phyloP scores from a whole-genome alignment of 2,797 vertebrate species.

The Paedocypris micromegethes region DNA sequence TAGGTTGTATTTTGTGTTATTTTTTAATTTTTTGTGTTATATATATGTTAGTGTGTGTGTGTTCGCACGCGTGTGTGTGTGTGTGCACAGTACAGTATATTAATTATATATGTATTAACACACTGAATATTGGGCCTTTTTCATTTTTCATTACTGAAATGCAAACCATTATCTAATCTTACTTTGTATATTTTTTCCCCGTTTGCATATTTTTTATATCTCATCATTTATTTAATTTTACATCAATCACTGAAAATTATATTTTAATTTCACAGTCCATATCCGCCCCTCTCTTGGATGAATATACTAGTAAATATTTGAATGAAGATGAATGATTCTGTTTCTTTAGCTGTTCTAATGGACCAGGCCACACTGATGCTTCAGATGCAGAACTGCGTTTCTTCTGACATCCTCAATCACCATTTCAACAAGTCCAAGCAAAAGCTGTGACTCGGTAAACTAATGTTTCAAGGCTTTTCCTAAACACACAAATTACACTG shows the following conservation, averaged over 20 bases:
- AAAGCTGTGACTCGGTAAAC: conserved; percentile 9
- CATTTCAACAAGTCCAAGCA: conserved; percentile 17
- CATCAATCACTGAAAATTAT: background rate
- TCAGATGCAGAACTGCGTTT: conserved; percentile 3
- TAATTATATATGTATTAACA: too few species aligned
- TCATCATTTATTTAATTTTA: background rate
- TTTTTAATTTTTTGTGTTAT: too few species aligned
- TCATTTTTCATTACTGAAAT: too few species aligned
- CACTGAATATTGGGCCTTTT: too few species aligned
- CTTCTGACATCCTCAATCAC: conserved; percentile 33
- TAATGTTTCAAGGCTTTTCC: conserved; percentile 16
- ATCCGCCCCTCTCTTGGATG: background rate
- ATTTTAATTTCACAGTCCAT: background rate
- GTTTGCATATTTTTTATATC: background rate
- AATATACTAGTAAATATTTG: background rate
- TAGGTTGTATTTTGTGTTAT: too few species aligned
- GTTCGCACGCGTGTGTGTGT: too few species aligned
- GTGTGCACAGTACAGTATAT: too few species aligned
- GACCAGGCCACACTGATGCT: background rate
- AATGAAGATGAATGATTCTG: conserved; percentile 3
- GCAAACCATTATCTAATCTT: too few species aligned
- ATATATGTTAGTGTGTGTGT: too few species aligned
- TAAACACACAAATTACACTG: conserved; percentile 16
- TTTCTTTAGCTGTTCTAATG: background rate
- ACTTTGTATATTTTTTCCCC: too few species aligned